These are phyloP conservation scores for Cephus rjabovi DNA, from an alignment of 2,888 invertebrate genomes.

Conservation along the genomic window DNA sequence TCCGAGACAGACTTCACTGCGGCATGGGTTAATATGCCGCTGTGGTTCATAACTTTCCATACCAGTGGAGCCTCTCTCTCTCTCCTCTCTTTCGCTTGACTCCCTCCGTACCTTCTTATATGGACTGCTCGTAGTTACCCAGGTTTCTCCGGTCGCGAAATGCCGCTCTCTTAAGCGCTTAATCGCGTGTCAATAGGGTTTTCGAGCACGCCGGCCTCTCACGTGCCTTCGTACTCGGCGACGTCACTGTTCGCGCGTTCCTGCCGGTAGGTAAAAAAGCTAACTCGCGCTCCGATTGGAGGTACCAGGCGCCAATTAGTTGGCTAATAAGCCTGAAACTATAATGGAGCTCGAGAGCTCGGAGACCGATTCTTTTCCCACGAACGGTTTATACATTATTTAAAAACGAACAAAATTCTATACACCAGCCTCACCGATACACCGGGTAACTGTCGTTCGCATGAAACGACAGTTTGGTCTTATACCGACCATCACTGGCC, in stretches of 20 bases:
- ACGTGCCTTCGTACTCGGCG: conserved; percentile 15
- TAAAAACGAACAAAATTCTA: not conserved
- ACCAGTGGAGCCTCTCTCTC: conserved; percentile 15
- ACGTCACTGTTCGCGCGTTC: not conserved
- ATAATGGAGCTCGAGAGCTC: not conserved
- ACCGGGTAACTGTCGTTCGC: not conserved
- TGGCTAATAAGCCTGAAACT: not conserved
- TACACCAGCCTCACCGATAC: not conserved
- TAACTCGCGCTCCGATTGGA: not conserved
- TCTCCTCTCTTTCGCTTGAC: conserved; percentile 15
- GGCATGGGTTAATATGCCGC: conserved; percentile 37
- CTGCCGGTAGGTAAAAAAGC: not conserved
- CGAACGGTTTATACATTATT: not conserved
- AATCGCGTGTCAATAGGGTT: conserved; percentile 44
- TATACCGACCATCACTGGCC: not conserved
- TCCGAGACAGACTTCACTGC: conserved; percentile 54
- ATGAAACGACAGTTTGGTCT: not conserved
- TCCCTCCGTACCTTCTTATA: conserved; percentile 8
- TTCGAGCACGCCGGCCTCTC: conserved; percentile 20
- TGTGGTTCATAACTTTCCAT: conserved; percentile 21
- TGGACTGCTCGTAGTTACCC: conserved; percentile 21
- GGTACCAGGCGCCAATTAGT: not conserved
- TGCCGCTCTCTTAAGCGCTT: conserved; percentile 46
- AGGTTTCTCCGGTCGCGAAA: conserved; percentile 46
- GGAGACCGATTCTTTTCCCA: not conserved